Percentiles rank a stretch among this genome's conserved stretches.
phyloP scores from a whole-genome alignment of 2,797 vertebrate species.

The Antrozous pallidus region DNA sequence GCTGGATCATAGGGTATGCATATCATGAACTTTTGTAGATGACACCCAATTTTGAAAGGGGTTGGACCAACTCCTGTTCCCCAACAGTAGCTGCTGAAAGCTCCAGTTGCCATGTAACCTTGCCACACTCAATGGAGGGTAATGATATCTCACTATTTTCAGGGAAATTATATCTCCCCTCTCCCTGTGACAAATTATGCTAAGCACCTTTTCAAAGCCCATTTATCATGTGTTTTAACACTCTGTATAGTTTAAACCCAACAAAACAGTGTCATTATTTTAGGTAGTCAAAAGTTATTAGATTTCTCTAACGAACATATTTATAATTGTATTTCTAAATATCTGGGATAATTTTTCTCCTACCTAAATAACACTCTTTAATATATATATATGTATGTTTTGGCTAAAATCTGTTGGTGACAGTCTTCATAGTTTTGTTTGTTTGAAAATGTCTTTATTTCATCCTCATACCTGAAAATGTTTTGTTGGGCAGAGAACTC shows the following conservation, averaged over 20 bases:
- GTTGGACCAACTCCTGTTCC: neutral
- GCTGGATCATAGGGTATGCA: neutral
- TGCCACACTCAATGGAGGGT: neutral
- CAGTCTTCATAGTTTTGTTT: neutral
- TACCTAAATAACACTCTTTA: neutral
- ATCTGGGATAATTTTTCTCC: neutral
- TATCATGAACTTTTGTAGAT: neutral
- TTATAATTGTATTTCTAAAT: neutral
- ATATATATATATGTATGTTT: neutral
- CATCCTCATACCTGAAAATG: neutral
- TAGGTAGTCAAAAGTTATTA: neutral
- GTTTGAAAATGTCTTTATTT: neutral
- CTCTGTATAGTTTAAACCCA: neutral
- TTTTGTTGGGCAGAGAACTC: neutral
- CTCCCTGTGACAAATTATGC: neutral
- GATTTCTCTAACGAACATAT: neutral
- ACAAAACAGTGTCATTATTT: neutral
- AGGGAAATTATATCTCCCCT: neutral
- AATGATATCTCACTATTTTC: neutral
- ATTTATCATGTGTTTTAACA: neutral
- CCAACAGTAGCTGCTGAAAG: neutral
- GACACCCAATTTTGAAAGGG: neutral
- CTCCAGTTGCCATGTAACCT: neutral
- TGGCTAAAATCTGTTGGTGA: neutral
- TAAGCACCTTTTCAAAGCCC: neutral